Conservation (phyloP, 2,113 vertebrate species). For the Choloepus hoffmanni region DNA sequence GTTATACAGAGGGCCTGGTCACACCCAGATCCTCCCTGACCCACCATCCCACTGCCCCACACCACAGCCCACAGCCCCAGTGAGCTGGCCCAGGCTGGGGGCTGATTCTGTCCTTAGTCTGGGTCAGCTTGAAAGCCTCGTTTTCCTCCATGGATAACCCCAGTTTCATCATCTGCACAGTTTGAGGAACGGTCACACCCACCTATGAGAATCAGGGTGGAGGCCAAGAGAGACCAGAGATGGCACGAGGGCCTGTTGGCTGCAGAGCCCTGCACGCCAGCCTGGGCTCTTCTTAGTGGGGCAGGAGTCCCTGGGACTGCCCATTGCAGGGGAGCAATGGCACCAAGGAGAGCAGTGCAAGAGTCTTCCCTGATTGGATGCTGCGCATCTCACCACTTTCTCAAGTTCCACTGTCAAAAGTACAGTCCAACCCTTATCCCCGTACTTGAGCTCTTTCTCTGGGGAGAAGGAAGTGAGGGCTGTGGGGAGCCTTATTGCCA, state of each 20-base stretch:
- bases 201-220: no score
- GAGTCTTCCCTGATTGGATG: fast-evolving
- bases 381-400: no score
- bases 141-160: no score
- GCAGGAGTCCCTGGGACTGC: fast-evolving
- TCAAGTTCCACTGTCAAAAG: not conserved
- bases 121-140: fast-evolving
- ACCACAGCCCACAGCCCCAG: not conserved
- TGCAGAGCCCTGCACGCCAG: no score
- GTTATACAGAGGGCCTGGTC: not conserved
- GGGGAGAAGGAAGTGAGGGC: not conserved
- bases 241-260: fast-evolving
- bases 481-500: no score
- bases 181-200: not conserved
- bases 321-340: fast-evolving
- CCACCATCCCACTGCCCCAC: not conserved
- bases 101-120: not conserved
- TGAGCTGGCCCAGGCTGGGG: fast-evolving
- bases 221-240: not conserved
- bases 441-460: not conserved
- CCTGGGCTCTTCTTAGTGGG: fast-evolving
- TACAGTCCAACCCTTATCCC: fast-evolving
- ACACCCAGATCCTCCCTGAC: not conserved
- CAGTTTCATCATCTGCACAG: fast-evolving
- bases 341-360: fast-evolving